These are phyloP conservation scores for Mesaphorura yosii DNA, from an alignment of 1,140 invertebrate species.

Conservation along the genomic window DNA sequence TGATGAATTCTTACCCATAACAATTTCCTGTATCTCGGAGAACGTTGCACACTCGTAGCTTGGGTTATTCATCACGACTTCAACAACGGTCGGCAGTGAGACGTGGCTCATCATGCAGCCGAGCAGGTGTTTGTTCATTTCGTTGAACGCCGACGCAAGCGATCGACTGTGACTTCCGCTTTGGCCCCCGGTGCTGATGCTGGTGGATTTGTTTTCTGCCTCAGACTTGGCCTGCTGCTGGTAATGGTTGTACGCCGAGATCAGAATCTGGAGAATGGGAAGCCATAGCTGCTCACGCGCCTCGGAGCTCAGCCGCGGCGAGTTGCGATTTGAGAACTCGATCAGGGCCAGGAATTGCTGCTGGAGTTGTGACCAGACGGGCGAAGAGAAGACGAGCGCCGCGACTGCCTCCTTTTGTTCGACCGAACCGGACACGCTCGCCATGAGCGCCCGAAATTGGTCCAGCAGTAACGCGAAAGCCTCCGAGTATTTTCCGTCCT, in stretches of 20 bases:
- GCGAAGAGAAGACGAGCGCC: constrained; percentile 3
- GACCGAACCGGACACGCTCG: no score
- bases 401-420: constrained; percentile 10
- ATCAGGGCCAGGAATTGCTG: constrained; percentile 37
- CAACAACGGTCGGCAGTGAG: constrained; percentile 44
- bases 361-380: constrained; percentile 35
- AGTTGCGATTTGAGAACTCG: constrained; percentile 43
- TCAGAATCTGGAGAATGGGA: constrained; percentile 42
- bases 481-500: constrained; percentile 42
- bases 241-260: constrained; percentile 41
- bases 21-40: constrained; percentile 42
- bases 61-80: constrained; percentile 43
- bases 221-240: constrained; percentile 31
- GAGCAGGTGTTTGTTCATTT: constrained; percentile 43
- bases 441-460: constrained; percentile 28
- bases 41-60: constrained; percentile 44
- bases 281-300: constrained; percentile 45
- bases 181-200: constrained; percentile 20
- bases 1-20: constrained; percentile 30
- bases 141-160: constrained; percentile 33
- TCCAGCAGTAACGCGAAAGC: constrained; percentile 38
- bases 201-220: no score
- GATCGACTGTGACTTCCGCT: no score
- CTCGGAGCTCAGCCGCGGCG: constrained; percentile 37
- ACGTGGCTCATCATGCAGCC: constrained; percentile 50